A percentile compares a stretch with the other conserved stretches of the same genome.
phyloP scores from a whole-genome alignment of 2,113 vertebrate genomes.

The Corydoras maculifer region DNA sequence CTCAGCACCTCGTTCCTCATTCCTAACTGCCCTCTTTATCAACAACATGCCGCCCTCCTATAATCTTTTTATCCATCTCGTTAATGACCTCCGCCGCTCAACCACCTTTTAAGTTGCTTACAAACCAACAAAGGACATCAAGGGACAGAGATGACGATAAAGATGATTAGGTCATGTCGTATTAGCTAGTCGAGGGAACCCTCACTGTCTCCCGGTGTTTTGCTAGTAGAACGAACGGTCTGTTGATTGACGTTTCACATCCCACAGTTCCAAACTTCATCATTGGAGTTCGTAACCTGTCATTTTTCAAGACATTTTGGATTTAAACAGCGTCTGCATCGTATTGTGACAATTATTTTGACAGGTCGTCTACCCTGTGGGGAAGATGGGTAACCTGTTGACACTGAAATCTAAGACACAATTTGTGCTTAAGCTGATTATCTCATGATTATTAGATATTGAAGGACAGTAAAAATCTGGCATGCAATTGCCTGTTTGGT shows the following conservation, averaged over 20 bases:
- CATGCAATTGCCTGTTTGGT: no score
- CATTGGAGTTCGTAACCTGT: no score
- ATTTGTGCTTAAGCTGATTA: no score
- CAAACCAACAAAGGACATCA: background rate
- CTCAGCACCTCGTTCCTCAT: slow-evolving; percentile 15
- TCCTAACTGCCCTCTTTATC: slow-evolving; percentile 20
- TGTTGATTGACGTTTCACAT: background rate
- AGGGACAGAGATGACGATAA: background rate
- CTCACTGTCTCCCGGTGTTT: background rate
- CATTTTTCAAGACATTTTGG: no score
- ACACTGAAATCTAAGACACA: no score
- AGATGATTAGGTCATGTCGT: slow-evolving; percentile 14
- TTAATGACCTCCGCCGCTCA: background rate
- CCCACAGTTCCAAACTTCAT: no score
- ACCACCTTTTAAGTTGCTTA: background rate
- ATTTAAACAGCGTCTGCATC: no score
- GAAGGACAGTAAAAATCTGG: no score
- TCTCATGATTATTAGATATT: no score
- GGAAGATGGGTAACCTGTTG: no score
- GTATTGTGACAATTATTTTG: no score
- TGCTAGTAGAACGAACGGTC: background rate
- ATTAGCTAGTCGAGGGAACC: background rate
- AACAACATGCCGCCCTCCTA: slow-evolving; percentile 7
- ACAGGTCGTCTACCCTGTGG: no score
- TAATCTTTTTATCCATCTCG: slow-evolving; percentile 26